Conservation (phyloP, 2,888 invertebrate species). For the Brenthis hecate region DNA sequence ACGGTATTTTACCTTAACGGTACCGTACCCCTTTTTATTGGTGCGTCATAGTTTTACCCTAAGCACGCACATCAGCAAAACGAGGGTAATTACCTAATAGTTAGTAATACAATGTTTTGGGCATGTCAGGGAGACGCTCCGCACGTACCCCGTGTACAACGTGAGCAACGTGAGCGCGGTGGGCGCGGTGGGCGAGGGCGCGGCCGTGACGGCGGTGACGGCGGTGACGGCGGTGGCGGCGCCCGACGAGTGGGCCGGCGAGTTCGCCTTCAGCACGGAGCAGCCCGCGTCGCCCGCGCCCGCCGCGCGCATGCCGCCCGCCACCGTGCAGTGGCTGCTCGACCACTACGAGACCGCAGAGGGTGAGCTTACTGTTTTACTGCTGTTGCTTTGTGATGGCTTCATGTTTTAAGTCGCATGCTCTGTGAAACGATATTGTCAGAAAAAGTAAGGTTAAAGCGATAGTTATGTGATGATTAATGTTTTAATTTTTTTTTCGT, state of each 20-base stretch:
- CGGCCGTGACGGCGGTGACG: slow-evolving; percentile 63
- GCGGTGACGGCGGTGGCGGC: slow-evolving; percentile 52
- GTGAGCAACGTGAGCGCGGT: slow-evolving; percentile 69
- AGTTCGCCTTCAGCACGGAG: slow-evolving; percentile 77
- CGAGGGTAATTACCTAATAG: no score
- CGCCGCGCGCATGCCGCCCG: slow-evolving; percentile 81
- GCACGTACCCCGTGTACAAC: slow-evolving; percentile 83
- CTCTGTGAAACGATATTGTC: no score
- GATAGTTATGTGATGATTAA: no score
- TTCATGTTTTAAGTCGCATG: no score
- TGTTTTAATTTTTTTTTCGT: no score
- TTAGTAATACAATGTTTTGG: no score
- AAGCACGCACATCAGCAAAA: no score
- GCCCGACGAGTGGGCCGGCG: slow-evolving; percentile 55
- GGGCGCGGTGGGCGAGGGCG: slow-evolving; percentile 58
- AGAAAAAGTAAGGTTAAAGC: no score
- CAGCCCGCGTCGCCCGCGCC: slow-evolving; percentile 55
- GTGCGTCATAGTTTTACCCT: no score
- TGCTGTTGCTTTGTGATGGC: no score
- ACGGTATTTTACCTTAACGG: no score
- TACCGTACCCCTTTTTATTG: no score
- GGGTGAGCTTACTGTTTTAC: slow-evolving; percentile 49
- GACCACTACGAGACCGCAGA: slow-evolving; percentile 99
- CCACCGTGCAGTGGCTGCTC: slow-evolving; percentile 97
- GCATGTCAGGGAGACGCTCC: slow-evolving; percentile 85